These are phyloP conservation scores for Myrmecophaga tridactyla DNA, from an alignment of 2,113 vertebrate species.

Conservation along the genomic window DNA sequence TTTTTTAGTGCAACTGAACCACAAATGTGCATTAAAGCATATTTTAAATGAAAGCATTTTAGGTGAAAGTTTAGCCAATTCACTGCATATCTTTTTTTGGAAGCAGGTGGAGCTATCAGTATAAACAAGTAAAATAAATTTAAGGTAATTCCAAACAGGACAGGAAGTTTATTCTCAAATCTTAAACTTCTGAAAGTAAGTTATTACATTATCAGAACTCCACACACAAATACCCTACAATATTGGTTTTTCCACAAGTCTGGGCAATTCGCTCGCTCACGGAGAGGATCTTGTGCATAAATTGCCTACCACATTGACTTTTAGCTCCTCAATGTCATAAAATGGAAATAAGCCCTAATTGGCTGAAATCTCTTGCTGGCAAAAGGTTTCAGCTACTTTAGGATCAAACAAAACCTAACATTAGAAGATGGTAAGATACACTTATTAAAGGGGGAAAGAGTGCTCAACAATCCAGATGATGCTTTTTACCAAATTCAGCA, in stretches of 20 bases:
- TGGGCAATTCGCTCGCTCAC: background rate
- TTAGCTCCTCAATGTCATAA: conserved; percentile 3
- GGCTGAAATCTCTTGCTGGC: background rate
- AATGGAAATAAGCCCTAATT: conserved; percentile 14
- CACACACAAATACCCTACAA: background rate
- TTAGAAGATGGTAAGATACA: background rate
- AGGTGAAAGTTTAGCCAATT: background rate
- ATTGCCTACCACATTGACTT: background rate
- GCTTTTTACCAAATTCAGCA: background rate
- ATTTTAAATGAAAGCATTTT: background rate
- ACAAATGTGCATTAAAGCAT: background rate
- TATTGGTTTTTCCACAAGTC: background rate
- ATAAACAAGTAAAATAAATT: conserved; percentile 42
- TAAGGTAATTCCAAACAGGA: conserved; percentile 17
- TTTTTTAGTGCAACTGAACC: background rate
- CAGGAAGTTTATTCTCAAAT: background rate
- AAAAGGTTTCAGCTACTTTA: background rate
- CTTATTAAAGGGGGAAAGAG: background rate
- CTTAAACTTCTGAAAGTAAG: conserved; percentile 41
- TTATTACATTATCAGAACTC: conserved; percentile 18
- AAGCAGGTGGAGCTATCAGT: background rate
- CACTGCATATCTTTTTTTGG: background rate
- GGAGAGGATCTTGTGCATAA: background rate
- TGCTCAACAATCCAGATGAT: background rate
- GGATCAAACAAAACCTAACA: background rate